Evolutionary conservation across 2,113 vertebrate genomes (phyloP).

Genomic region (Probosciger aterrimus): DNA sequence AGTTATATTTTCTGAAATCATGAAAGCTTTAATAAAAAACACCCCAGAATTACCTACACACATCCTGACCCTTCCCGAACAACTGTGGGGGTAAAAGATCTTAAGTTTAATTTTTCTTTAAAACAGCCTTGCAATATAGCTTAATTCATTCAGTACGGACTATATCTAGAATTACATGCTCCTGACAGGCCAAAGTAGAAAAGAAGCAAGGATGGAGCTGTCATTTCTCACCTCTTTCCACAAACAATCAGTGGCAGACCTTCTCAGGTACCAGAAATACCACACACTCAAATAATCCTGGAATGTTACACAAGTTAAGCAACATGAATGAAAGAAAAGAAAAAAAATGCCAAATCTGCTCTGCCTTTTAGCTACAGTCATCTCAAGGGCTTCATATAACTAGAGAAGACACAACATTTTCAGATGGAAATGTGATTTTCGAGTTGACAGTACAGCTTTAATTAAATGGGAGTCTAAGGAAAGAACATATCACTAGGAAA

Average conservation of each 20-base stretch:
- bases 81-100: neutral
- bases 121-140: neutral
- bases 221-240: neutral
- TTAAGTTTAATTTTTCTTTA: constrained; percentile 1
- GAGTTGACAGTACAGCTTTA: constrained; percentile 33
- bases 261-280: neutral
- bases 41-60: neutral
- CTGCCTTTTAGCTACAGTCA: neutral
- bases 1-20: neutral
- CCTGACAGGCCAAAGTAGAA: neutral
- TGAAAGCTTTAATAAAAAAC: neutral
- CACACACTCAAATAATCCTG: neutral
- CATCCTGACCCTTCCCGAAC: neutral
- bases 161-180: neutral
- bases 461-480: constrained; percentile 54
- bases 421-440: constrained; percentile 50
- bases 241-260: constrained; percentile 1
- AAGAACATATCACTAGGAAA: constrained; percentile 24
- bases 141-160: neutral
- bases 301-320: neutral
- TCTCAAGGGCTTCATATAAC: constrained; percentile 5
- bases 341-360: neutral
- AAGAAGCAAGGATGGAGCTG: neutral
- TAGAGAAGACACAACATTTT: constrained; percentile 37
- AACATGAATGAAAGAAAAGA: neutral